A percentile compares a stretch with the other conserved stretches of the same genome.
phyloP scores from a whole-genome alignment of 2,888 invertebrate genomes.

The Aleiodes testaceus region DNA sequence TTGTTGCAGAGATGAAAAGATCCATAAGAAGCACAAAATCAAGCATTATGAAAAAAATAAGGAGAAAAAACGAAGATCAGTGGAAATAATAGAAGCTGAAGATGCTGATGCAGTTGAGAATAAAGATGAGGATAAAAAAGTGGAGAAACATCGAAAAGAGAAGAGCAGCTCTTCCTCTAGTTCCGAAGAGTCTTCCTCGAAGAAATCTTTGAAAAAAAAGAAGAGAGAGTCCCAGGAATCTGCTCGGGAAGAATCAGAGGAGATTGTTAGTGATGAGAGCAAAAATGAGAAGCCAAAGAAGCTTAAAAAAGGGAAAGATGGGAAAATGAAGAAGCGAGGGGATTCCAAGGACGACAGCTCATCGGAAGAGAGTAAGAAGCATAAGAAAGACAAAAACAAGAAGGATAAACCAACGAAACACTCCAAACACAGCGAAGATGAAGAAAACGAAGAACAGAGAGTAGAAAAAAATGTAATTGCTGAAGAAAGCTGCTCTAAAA shows the following conservation, averaged over 20 bases:
- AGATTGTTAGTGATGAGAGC: not conserved
- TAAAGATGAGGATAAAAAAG: constrained; percentile 39
- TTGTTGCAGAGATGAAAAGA: constrained; percentile 7
- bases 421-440: not conserved
- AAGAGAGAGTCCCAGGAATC: constrained; percentile 39
- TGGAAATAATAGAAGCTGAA: constrained; percentile 38
- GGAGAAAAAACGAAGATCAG: constrained; percentile 37
- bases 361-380: constrained; percentile 20
- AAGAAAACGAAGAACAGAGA: too few relatives aligned
- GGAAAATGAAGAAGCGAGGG: constrained; percentile 36
- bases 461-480: too few relatives aligned
- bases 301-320: constrained; percentile 44
- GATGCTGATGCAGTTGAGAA: constrained; percentile 35
- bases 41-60: constrained; percentile 39
- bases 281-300: constrained; percentile 29
- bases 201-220: constrained; percentile 38
- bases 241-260: constrained; percentile 45
- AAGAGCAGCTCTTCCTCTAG: constrained; percentile 26
- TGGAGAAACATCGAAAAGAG: constrained; percentile 26
- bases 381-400: constrained; percentile 44
- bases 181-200: constrained; percentile 17
- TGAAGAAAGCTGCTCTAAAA: too few relatives aligned
- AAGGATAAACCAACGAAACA: constrained; percentile 45
- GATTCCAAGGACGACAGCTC: not conserved
- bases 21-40: constrained; percentile 21